Base-by-base conservation (phyloP, 2,113 vertebrate species). In the Steatornis caripensis region DNA sequence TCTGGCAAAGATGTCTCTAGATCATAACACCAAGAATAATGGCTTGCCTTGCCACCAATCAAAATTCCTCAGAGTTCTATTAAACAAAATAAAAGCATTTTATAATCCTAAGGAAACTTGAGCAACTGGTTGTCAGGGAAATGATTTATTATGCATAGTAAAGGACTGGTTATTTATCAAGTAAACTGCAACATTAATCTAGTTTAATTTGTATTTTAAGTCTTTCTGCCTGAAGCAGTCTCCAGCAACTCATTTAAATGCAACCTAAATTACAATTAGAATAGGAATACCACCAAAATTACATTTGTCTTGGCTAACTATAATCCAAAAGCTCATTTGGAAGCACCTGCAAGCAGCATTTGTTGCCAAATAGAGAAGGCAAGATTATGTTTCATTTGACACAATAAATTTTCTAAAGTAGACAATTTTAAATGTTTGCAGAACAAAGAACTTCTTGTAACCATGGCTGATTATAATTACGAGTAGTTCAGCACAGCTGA, bases 391-490 rank as follows among this genome's bases (percentile, higher is more conserved):
- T 98, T 97, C 96, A 55, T 96, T 97, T 96, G 93, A 97, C 92
- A 96, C 77, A 96, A 97, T 95, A 94, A 76, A 97, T 97, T 97
- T 97, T 93, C 84, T 94, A 43, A 96, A 96, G 91, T 89, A 88
- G 49, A 94, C 91, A 96, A 97, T 86, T 95, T 95, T 75, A 89
- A 97, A 87, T 7, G 3, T 95, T 94, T 94, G 70, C 66, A 95
- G 93, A 97, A 98, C 97, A 98, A 98, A 98, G 96, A 91, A 93
- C 83, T 90, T 94, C 62, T 95, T 97, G 91, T 97, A 96, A 93
- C 80, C 74, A 49, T 68, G 76, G 88, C 76, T 97, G 92, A 97
- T 97, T 94, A 94, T 96, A 97, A 97, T 97, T 97, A 97, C 0
- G n/a, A 93, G 85, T 94, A 93, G 91, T 95, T 95, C 69, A 0